Evolutionary conservation across 2,113 vertebrate species (phyloP), one percentile per base, ranked within the genome.

Genomic region (Dromas ardeola): DNA sequence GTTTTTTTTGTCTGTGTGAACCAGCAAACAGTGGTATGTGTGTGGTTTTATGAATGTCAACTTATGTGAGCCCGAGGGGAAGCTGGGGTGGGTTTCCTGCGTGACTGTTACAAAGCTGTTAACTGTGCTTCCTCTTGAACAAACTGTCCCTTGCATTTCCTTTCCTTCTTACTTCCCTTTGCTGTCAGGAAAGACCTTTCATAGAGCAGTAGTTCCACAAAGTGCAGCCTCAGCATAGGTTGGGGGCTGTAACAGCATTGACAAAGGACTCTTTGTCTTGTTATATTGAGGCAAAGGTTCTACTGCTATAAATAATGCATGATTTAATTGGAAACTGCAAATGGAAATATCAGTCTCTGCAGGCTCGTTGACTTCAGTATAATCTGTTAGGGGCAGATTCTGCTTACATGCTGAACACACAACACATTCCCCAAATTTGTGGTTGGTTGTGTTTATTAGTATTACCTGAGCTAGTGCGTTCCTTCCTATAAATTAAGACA

Each of bases 301-400:
- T 66, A n/a, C 56, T 82, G 42, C 29, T 85, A 66, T 96, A 96
- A 97, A 95, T 95, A 97, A 96, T 91, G 49, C 49, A 90, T 87
- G 34, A 91, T 91, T 95, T 90, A 94, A 94, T 89, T 95, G 91
- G 89, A 87, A 94, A 82, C 45, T 82, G 90, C 55, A 34, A 23
- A 82, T 78, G 42, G 74, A 91, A 91, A 87, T 76, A 70, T 4
- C 13, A 2, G 1, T 74, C 77, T 82, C 49, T 86, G 9, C 34
- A 62, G 84, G 42, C 80, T 91, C 36, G 17, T 63, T 76, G 66
- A 58, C 73, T 70, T 82, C 67, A 10, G 12, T 65, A 2, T 69
- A 59, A 81, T 78, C 82, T 88, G 13, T 61, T 26, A 26, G 52
- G 56, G 71, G 8, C 38, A 55, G 29, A 21, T 42, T 76, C 58